These are phyloP conservation scores for Drosophila bifasciata DNA, from an alignment of 1,140 invertebrate genomes.

Conservation along the genomic window DNA sequence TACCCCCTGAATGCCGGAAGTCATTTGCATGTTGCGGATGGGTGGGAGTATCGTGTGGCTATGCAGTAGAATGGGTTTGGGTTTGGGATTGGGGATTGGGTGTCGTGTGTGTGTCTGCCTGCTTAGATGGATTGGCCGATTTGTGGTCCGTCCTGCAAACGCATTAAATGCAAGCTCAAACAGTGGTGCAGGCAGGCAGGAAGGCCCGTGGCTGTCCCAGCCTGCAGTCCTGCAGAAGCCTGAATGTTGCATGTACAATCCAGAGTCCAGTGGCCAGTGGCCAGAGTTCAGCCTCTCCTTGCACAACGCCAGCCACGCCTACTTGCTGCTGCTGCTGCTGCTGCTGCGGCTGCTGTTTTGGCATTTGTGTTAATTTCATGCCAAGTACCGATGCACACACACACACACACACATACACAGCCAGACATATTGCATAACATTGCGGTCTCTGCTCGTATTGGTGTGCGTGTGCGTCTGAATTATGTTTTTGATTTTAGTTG, in stretches of 20 bases:
- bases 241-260: conserved; percentile 7
- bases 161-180: conserved; percentile 77
- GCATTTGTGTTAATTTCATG: conserved; percentile 82
- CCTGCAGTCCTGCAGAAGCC: conserved; percentile 22
- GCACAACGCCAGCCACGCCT: conserved; percentile 51
- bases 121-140: conserved; percentile 80
- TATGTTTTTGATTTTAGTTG: conserved; percentile 83
- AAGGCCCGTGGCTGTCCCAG: conserved; percentile 10
- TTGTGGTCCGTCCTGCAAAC: conserved; percentile 74
- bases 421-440: conserved; percentile 46
- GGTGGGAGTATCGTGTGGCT: conserved; percentile 4
- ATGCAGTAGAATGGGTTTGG: not conserved
- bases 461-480: conserved; percentile 65
- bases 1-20: conserved; percentile 64
- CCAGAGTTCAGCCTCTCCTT: conserved; percentile 14
- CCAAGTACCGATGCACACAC: conserved; percentile 37
- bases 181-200: conserved; percentile 22
- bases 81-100: too few relatives aligned
- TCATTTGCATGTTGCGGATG: conserved; percentile 53
- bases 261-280: too few relatives aligned
- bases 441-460: conserved; percentile 34
- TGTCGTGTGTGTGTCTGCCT: conserved; percentile 41
- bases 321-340: conserved; percentile 40
- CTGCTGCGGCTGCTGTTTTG: conserved; percentile 78
- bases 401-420: conserved; percentile 9